Base-by-base conservation (phyloP, 2,888 invertebrate species). In the Spodoptera picta region DNA sequence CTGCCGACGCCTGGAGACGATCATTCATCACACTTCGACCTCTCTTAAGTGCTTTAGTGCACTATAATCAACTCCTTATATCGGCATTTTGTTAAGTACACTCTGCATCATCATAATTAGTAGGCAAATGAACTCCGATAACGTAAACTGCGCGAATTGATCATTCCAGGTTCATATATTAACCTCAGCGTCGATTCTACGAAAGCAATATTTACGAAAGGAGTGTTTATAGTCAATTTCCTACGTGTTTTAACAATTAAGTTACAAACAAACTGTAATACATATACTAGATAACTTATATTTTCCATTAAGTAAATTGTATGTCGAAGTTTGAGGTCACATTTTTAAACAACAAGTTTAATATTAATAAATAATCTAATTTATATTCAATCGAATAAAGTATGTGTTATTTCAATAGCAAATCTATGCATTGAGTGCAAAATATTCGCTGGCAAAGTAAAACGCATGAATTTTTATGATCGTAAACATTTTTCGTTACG, bases 11-110 rank as follows among this genome's bases (percentile, higher is more conserved):
- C 69, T 55, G 58, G 66, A 70, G 74, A 79, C 84, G 80, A 89
- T 89, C 92, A 90, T 93, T 90, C 92, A 93, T 93, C 94, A 93
- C 90, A 92, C 90, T 92, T 91, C 90, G 89, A 92, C 84, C 87
- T 86, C 86, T 87, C 85, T 86, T 90, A 92, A 93, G 93, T 92
- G 91, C 92, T 90, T 87, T 85, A 86, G 83, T 86, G 83, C 82
- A 87, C 81, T 84, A 73, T 82, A 81, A 84, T 81, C 79, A 82
- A 83, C 82, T 69, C 69, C 73, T 73, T 71, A 76, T 67, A 70
- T 76, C 75, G 73, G 69, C 75, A 75, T 78, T 75, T 74, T 61
- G 65, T 77, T 79, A 74, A 75, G 74, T 74, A 81, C 65, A 73
- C 69, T 47, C 55, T 46, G n/a, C 46, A 57, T 61, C 57, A 74